These are phyloP conservation scores for Diplolepis rosae DNA, from an alignment of 2,888 invertebrate genomes.

Conservation along the genomic window DNA sequence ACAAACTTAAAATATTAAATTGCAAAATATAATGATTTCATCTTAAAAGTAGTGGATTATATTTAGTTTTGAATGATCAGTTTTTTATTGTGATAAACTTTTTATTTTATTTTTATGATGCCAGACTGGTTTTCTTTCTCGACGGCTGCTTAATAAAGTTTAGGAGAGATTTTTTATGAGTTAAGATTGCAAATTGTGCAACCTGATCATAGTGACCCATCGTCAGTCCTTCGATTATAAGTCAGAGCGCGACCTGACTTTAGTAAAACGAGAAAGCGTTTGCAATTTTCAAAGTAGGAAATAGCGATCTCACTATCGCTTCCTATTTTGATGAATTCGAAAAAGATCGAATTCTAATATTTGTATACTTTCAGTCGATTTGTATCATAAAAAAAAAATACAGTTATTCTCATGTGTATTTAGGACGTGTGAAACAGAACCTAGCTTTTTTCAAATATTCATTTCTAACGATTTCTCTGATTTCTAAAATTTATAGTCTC, in stretches of 20 bases:
- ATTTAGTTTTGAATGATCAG: no score
- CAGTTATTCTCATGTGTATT: neutral
- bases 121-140: no score
- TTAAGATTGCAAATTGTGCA: conserved; percentile 14
- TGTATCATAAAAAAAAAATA: neutral
- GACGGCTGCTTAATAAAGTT: no score
- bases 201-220: conserved; percentile 42
- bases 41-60: no score
- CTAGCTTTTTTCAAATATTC: neutral
- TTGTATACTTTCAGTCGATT: neutral
- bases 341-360: neutral
- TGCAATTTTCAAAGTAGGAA: conserved; percentile 41
- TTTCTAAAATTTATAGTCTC: neutral
- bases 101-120: no score
- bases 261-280: conserved; percentile 45
- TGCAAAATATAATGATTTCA: no score
- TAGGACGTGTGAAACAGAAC: neutral
- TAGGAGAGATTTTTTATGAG: neutral
- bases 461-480: neutral
- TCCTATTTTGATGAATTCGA: conserved; percentile 44
- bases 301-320: conserved; percentile 47
- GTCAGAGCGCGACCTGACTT: conserved; percentile 35
- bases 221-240: conserved; percentile 34
- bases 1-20: no score
- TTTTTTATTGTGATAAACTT: no score